These are phyloP conservation scores for Actinia tenebrosa DNA, from an alignment of 64 coral and sea anemone species.

Conservation along the genomic window DNA sequence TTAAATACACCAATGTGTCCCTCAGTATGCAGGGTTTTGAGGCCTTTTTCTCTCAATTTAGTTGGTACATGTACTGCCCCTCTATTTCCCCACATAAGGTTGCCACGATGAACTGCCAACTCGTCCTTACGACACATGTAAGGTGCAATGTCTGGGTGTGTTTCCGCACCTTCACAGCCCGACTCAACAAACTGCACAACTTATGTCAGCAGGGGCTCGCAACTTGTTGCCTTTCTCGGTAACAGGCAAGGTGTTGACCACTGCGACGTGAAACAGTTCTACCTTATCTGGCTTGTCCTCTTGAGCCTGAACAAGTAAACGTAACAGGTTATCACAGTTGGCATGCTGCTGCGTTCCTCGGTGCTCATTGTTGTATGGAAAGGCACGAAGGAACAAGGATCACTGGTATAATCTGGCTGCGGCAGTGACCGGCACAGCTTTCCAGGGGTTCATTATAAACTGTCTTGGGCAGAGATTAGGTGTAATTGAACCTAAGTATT, in stretches of 20 bases:
- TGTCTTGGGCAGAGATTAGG: too few relatives aligned
- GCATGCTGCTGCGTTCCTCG: constrained; percentile 34
- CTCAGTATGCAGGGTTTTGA: too few relatives aligned
- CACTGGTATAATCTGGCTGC: too few relatives aligned
- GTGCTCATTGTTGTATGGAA: constrained; percentile 22
- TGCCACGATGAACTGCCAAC: background rate
- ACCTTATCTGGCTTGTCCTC: constrained; percentile 19
- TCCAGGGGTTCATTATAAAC: too few relatives aligned
- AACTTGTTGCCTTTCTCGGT: constrained; percentile 8
- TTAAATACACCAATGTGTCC: too few relatives aligned
- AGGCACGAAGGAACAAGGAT: constrained; percentile 37
- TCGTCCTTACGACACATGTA: constrained; percentile 15
- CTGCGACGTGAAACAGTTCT: too few relatives aligned
- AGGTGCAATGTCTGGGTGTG: background rate
- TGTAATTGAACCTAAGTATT: too few relatives aligned
- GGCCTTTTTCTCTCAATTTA: too few relatives aligned
- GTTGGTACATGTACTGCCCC: background rate
- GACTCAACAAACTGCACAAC: constrained; percentile 28
- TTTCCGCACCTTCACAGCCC: background rate
- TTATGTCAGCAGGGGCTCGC: background rate
- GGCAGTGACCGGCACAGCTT: too few relatives aligned
- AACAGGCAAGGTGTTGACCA: constrained; percentile 24
- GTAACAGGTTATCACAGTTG: constrained; percentile 25
- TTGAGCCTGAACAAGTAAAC: background rate
- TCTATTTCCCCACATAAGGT: constrained; percentile 22